A percentile compares a stretch with the other conserved stretches of the same genome.
phyloP scores from a whole-genome alignment of 1,140 invertebrate genomes.

The Teleopsis dalmanni region DNA sequence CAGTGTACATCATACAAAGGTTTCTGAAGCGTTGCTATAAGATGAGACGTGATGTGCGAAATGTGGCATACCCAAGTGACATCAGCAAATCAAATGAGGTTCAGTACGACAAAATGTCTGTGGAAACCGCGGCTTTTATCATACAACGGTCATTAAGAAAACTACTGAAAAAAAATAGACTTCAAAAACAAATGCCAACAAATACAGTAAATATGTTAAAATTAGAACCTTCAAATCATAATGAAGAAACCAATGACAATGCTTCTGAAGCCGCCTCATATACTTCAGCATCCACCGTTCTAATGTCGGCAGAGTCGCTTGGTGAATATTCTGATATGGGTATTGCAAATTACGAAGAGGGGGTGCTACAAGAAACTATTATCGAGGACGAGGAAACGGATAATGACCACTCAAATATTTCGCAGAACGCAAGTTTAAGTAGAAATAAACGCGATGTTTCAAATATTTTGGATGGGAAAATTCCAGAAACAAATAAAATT shows the following conservation, averaged over 20 bases:
- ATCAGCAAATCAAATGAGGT: too few relatives aligned
- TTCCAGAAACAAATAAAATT: too few relatives aligned
- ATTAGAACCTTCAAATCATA: constrained; percentile 1
- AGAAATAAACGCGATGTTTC: too few relatives aligned
- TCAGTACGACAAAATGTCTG: not conserved
- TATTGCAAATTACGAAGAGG: not conserved
- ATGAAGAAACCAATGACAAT: constrained; percentile 28
- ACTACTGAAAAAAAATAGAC: constrained; percentile 15
- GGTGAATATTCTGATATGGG: constrained; percentile 8
- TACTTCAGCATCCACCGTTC: constrained; percentile 32
- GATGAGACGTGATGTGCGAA: too few relatives aligned
- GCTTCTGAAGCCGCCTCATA: constrained; percentile 31
- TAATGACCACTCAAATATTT: constrained; percentile 2
- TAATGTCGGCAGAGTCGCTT: constrained; percentile 29
- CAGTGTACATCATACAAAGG: too few relatives aligned
- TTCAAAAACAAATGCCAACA: constrained; percentile 13
- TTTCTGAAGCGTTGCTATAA: too few relatives aligned
- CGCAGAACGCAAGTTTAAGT: not conserved
- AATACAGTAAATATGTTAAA: constrained; percentile 6
- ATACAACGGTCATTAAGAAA: constrained; percentile 30
- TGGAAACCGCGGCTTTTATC: constrained; percentile 25
- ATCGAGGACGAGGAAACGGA: not conserved
- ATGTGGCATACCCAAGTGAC: too few relatives aligned
- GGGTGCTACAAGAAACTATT: not conserved
- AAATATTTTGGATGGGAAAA: too few relatives aligned